Percentiles rank a stretch among this genome's conserved stretches.
These are phyloP conservation scores for Coccyzus lansbergi DNA, from an alignment of 2,797 vertebrate species.

Conservation along the genomic window DNA sequence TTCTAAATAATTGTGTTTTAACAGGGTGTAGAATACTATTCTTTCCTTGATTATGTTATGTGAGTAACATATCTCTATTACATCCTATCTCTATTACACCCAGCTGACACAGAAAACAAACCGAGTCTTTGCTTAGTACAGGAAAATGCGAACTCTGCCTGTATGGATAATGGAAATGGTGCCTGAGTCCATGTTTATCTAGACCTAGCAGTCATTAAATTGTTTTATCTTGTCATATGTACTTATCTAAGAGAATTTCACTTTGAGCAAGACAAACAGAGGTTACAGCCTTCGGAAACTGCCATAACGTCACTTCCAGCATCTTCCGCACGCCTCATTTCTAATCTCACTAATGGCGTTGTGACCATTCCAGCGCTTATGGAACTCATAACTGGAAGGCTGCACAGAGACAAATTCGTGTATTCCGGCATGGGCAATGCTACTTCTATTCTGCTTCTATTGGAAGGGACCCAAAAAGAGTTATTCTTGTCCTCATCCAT, in stretches of 20 bases:
- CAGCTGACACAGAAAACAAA: neutral
- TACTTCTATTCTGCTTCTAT: constrained; percentile 10
- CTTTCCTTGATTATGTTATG: neutral
- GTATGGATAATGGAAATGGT: neutral
- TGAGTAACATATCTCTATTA: neutral
- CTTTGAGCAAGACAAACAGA: neutral
- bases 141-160: neutral
- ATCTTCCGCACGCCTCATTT: neutral
- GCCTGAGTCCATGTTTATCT: neutral
- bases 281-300: neutral
- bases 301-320: neutral
- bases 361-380: neutral
- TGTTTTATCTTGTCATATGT: neutral
- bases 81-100: neutral
- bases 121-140: constrained; percentile 4
- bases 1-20: neutral
- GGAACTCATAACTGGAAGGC: constrained; percentile 1
- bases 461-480: constrained; percentile 28
- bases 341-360: constrained; percentile 20
- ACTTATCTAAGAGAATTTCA: constrained; percentile 26
- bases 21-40: fast-evolving
- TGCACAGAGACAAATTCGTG: neutral
- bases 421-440: neutral
- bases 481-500: constrained; percentile 72
- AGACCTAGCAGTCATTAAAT: constrained; percentile 27